Base-by-base conservation (phyloP, 2,113 vertebrate genomes). In the Australoheros scitulus region DNA sequence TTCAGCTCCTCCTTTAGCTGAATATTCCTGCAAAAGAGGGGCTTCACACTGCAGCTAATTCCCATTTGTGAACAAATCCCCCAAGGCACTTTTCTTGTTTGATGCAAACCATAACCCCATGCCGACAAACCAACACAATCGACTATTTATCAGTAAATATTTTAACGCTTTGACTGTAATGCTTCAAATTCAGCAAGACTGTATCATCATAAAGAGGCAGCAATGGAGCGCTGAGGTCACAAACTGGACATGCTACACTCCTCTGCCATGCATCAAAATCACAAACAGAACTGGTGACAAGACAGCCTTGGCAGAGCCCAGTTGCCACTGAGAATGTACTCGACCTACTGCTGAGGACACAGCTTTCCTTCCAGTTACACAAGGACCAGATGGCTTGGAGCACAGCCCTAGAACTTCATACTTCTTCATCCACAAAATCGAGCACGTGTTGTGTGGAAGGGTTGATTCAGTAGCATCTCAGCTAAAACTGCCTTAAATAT, bases 341-440 rank as follows among this genome's bases (percentile, higher is more conserved):
- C 55, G n/a, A 89, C 81, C 79, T 74, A 56, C 52, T 58, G 79
- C 81, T 84, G 86, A 85, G 86, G 77, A 82, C 63, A 64, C 86
- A 77, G 77, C 70, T 75, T 77, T 76, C 61, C 36, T 77, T 83
- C 76, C 47, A 38, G 59, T 72, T 76, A 68, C 76, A 87, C 79
- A 77, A 87, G 80, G 75, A 87, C 77, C 88, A 81, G 87, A 87
- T 81, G 82, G 80, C 74, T 87, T 81, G 63, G 83, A 92, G 79
- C 1, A 1, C 76, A 81, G 68, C 77, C 75, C 63, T 38, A 79
- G 57, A 81, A 52, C 77, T 74, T 80, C 57, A 38, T 72, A 34
- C 70, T 77, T 76, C 18, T 75, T 79, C 59, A 41, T 64, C 87
- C 41, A n/a, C 74, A 47, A 83, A 87, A 82, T 82, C 43, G 61